Evolutionary conservation across 37 sponge, comb jelly and placozoan genomes (phyloP).

Genomic region (Haliclona indistincta): DNA sequence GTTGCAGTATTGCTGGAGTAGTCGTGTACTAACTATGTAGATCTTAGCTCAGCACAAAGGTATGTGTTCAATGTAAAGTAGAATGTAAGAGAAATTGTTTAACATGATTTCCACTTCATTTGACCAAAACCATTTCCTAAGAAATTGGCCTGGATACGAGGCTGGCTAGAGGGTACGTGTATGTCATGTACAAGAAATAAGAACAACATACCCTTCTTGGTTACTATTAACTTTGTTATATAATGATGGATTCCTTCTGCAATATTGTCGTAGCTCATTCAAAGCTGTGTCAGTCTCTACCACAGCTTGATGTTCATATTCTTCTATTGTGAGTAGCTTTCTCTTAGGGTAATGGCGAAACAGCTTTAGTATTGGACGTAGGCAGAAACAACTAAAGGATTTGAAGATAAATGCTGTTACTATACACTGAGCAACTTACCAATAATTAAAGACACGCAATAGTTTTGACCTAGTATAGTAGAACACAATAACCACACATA

Average conservation of each 20-base stretch:
- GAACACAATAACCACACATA: not conserved
- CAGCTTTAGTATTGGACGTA: not conserved
- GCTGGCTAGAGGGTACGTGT: not conserved
- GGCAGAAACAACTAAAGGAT: not conserved
- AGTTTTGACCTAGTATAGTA: conserved; percentile 2
- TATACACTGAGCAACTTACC: not conserved
- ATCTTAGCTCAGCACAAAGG: too few species aligned
- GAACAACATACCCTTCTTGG: conserved; percentile 36
- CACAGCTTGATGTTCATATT: conserved; percentile 67
- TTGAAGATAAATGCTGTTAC: not conserved
- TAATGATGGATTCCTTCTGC: conserved; percentile 7
- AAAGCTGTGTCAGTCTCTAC: conserved; percentile 76
- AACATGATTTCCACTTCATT: conserved; percentile 18
- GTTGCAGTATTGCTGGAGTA: too few species aligned
- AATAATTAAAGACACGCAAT: not conserved
- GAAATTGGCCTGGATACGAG: too few species aligned
- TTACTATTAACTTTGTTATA: conserved; percentile 22
- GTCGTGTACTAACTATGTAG: too few species aligned
- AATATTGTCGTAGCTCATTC: conserved; percentile 46
- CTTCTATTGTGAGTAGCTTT: conserved; percentile 36
- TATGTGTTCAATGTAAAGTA: conserved; percentile 48
- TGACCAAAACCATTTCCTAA: conserved; percentile 40
- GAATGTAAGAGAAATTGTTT: conserved; percentile 39
- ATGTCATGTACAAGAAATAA: not conserved
- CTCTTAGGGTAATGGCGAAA: not conserved